A percentile compares a stretch with the other conserved stretches of the same genome.
Evolutionary conservation across 2,888 invertebrate genomes (phyloP).

Genomic region (Nudaria mundana): DNA sequence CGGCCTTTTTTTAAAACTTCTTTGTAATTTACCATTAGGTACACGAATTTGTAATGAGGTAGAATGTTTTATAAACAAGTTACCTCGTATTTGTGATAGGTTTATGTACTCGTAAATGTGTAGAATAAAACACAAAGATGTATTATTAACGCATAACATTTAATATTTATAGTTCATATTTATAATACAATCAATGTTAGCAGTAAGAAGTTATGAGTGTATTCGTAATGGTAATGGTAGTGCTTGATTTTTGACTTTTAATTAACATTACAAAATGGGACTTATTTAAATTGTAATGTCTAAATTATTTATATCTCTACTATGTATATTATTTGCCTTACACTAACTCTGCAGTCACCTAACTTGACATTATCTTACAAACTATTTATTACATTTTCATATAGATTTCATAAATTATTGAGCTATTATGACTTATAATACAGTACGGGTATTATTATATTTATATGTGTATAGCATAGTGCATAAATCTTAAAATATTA

Average conservation of each 20-base stretch:
- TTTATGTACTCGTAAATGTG: no score
- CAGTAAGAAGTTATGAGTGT: slow-evolving; percentile 79
- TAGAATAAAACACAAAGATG: slow-evolving; percentile 55
- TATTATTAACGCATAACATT: slow-evolving; percentile 88
- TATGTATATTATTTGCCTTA: slow-evolving; percentile 56
- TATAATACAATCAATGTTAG: slow-evolving; percentile 82
- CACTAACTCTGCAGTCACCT: slow-evolving; percentile 34
- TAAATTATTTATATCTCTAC: slow-evolving; percentile 53
- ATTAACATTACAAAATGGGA: slow-evolving; percentile 80
- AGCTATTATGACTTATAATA: slow-evolving; percentile 66
- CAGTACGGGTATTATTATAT: slow-evolving; percentile 42
- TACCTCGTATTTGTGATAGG: neutral
- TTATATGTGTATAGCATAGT: slow-evolving; percentile 56
- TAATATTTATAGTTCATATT: slow-evolving; percentile 82
- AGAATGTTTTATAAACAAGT: no score
- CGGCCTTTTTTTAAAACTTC: no score
- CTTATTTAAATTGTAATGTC: slow-evolving; percentile 57
- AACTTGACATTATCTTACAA: slow-evolving; percentile 51
- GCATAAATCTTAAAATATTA: slow-evolving; percentile 55
- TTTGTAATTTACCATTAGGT: no score
- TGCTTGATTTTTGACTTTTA: slow-evolving; percentile 72
- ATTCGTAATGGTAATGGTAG: slow-evolving; percentile 77
- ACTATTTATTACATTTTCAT: slow-evolving; percentile 65
- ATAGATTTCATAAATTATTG: slow-evolving; percentile 65
- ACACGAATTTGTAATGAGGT: no score